A percentile compares a stretch with the other conserved stretches of the same genome.
phyloP scores from a whole-genome alignment of 2,888 invertebrate species.

The Lamproptera curius region DNA sequence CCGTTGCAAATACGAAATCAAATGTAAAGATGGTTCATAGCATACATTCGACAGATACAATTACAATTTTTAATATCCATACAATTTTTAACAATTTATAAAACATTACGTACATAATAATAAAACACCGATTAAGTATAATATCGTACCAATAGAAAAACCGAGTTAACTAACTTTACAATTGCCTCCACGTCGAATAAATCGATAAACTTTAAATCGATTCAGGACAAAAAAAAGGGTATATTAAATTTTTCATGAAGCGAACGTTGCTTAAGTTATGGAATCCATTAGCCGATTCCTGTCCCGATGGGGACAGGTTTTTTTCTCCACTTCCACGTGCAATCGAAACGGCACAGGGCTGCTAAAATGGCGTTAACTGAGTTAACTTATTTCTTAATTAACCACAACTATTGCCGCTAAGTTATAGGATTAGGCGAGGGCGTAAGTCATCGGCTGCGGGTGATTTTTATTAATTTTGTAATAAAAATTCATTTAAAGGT shows the following conservation, averaged over 20 bases:
- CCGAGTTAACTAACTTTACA: not conserved
- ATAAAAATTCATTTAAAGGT: too few relatives aligned
- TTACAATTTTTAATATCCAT: too few relatives aligned
- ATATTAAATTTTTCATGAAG: constrained; percentile 2
- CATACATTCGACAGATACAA: not conserved
- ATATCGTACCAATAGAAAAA: not conserved
- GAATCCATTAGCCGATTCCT: constrained; percentile 19
- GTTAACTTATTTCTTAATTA: not conserved
- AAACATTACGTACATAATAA: not conserved
- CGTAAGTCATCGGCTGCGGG: too few relatives aligned
- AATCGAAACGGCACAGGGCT: constrained; percentile 6
- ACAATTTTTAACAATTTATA: not conserved
- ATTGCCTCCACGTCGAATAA: not conserved
- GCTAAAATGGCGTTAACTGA: constrained; percentile 4
- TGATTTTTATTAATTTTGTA: too few relatives aligned
- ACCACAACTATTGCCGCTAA: too few relatives aligned
- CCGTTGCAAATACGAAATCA: too few relatives aligned
- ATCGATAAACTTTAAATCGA: not conserved
- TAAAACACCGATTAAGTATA: not conserved
- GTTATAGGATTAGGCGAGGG: too few relatives aligned
- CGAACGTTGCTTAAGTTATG: constrained; percentile 15
- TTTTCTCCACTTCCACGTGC: constrained; percentile 8
- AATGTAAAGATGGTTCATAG: too few relatives aligned
- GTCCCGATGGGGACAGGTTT: constrained; percentile 5
- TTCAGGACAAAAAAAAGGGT: not conserved